Evolutionary conservation across 2,797 vertebrate genomes (phyloP), one percentile per base, ranked within the genome.

Genomic region (Sebastes vulpes): DNA sequence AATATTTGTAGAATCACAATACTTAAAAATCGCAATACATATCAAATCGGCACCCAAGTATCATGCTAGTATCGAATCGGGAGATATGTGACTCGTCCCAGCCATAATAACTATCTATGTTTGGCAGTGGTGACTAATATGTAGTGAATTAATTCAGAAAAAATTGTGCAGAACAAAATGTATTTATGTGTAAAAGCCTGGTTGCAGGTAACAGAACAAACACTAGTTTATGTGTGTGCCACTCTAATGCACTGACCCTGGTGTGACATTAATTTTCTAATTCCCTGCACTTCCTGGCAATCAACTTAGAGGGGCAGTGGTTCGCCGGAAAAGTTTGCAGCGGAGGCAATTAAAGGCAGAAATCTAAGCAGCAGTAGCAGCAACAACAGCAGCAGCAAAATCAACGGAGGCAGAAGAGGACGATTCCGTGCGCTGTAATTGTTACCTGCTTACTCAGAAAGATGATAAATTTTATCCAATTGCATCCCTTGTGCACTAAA

Each of bases 211-310:
- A 70, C 50, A 65, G 63, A 82, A 75, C 42, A 70, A 56, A 54
- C 77, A 11, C 64, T 20, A 12, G 69, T 88, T 63, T 76, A 9
- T 66, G 72, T 77, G 72, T 60, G 81, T 82, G 72, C 73, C 88
- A 75, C 92, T 90, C 79, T 92, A 85, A 92, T 91, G 88, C 89
- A 87, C 74, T 93, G 92, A 93, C 90, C 90, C 89, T 78, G 65
- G 60, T 81, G 86, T 94, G 93, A 94, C 94, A 92, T 95, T 93
- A 66, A 95, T 95, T 95, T 95, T 95, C 92, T 94, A 93, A 93
- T 94, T 93, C 92, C 92, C 87, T 95, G 92, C 93, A 95, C 93
- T 95, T 95, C 91, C 94, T 94, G 92, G 86, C 89, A 94, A 94
- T 95, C 93, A 93, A 93, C 95, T 92, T 94, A 94, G 92, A 95